Conservation (phyloP, 2,113 vertebrate species). For the Astatotilapia flaviijosephi region DNA sequence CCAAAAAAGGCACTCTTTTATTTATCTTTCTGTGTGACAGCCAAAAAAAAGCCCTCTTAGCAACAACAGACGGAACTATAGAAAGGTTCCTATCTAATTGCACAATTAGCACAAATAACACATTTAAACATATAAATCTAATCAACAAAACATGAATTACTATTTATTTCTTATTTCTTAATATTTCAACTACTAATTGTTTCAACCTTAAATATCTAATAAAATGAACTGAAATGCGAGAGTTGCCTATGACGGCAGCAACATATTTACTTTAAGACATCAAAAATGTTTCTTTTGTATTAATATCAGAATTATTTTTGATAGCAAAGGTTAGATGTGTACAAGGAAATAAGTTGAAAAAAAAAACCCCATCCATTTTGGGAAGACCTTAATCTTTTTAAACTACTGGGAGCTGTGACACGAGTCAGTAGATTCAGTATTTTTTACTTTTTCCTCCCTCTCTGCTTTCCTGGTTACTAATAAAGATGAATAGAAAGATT, state of each 20-base stretch:
- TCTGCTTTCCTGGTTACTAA: background rate
- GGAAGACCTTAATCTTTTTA: background rate
- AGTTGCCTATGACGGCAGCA: background rate
- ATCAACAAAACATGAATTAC: background rate
- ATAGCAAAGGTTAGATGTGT: fast-evolving
- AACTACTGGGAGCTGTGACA: background rate
- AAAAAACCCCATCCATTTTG: background rate
- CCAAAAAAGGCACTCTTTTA: background rate
- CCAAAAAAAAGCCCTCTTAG: background rate
- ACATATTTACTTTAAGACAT: background rate
- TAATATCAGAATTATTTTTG: background rate
- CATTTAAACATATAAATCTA: background rate
- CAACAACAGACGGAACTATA: background rate
- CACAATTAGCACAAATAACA: background rate
- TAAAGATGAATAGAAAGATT: background rate
- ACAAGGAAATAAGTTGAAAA: background rate
- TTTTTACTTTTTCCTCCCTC: background rate
- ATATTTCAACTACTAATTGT: background rate
- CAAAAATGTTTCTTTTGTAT: background rate
- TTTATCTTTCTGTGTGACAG: background rate
- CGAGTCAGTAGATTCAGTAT: background rate
- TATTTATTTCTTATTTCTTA: background rate
- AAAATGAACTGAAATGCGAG: background rate
- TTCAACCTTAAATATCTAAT: background rate
- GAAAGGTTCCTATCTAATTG: background rate